Evolutionary conservation across 53 echinoderm and acorn worm genomes (phyloP), one percentile per base, ranked within the genome.

Genomic region (Astropecten irregularis): DNA sequence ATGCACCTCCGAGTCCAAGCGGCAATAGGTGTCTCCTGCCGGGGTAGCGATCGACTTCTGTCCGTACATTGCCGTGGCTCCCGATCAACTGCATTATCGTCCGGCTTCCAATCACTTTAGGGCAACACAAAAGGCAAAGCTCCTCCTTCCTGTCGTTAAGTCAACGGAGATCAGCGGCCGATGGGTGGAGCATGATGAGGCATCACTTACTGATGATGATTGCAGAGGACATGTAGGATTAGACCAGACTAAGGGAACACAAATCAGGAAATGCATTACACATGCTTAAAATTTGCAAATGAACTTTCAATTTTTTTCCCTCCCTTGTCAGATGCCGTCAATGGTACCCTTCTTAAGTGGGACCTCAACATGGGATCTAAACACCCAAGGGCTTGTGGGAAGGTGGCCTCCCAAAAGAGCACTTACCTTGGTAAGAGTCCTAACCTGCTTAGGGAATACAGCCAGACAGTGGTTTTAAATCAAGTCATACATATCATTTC

Each of bases 241-340:
- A 55, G 56, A 38, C 54, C 23, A 73, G 73, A 73, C 74, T 74
- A 74, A 32, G 34, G 40, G 74, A 74, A 74, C 74, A 74, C 40
- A 74, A 74, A 74, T 74, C 74, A 74, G 74, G 74, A 74, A 74
- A 74, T 74, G 40, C 74, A 38, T 50, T 55, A 74, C 74, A 74
- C 39, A 74, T 57, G 74, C 40, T 55, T n/a, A 74, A 27, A 74
- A 74, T 55, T 66, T 40, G 51, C 36, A 27, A 35, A 71, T 71
- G 49, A 52, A 74, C 74, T 54, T 38, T 36, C 40, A 55, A 39
- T 55, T 39, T 38, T n/a, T n/a, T n/a, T n/a, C n/a, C n/a, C n/a
- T n/a, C n/a, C n/a, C n/a, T n/a, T n/a, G n/a, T n/a, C n/a, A n/a
- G n/a, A n/a, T n/a, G n/a, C n/a, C n/a, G n/a, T n/a, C n/a, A n/a